Base-by-base conservation (phyloP, 2,797 vertebrate species). In the Coccyzus lansbergi region DNA sequence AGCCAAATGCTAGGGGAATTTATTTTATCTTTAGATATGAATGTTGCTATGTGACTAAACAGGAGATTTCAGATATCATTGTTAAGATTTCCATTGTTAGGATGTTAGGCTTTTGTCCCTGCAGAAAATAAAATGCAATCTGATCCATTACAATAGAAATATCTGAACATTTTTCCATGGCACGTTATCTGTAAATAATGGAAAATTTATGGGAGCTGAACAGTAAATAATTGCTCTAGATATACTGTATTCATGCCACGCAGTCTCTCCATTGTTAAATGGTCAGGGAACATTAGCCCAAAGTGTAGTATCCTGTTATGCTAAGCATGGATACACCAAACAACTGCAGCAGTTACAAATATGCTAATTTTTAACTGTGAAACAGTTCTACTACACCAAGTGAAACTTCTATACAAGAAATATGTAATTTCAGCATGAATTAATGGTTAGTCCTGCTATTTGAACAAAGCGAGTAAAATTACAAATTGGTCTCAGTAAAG, bases 121-220 rank as follows among this genome's bases (percentile, higher is more conserved):
- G 6, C 60, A 26, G 75, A 94, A 89, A 85, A 19, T n/a, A 81
- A 86, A 86, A 58, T 36, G 28, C 6, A 90, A 62, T 38, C 62
- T 78, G 52, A 82, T 76, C 34, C 88, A 51, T 95, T 95, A 88
- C 56, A 91, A 63, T 82, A 83, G 92, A 96, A 97, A 80, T 90
- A 93, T 86, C 65, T 94, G 78, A 95, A 87, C 63, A 91, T 88
- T 95, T 95, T 96, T 95, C 94, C 82, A 87, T 90, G 88, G 67
- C 49, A 51, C 70, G 76, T 95, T 97, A 88, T 92, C 63, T 86
- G 67, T 86, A 64, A 94, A 91, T 89, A 89, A 94, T 91, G 82
- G 85, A 96, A 95, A 95, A 90, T 40, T 68, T 81, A 48, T 75
- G 44, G n/a, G 22, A 94, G 38, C 55, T 78, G 93, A 88, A 91